Evolutionary conservation across 2,797 vertebrate genomes (phyloP), one percentile per base, ranked within the genome.

Genomic region (Muraenolepis orangiensis): DNA sequence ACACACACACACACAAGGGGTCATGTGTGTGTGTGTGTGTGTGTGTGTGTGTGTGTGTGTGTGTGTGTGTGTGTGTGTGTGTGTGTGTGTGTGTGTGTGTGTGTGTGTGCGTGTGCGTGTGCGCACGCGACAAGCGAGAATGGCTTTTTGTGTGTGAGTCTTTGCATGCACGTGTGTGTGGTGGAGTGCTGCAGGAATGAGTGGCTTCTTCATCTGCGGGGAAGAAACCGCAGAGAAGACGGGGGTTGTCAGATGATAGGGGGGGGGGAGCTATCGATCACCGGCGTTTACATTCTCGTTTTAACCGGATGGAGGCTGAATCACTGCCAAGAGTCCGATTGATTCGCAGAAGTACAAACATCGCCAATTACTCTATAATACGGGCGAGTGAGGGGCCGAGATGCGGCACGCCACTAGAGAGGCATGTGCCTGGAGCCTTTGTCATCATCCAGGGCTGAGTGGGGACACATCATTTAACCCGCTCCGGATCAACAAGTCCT

Each of bases 341-440:
- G n/a, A n/a, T n/a, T n/a, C n/a, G n/a, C n/a, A n/a, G 75, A 82
- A 78, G 79, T 74, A 87, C 84, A 88, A 90, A 90, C 84, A 79
- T 78, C 80, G 76, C 78, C 90, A 87, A 90, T 91, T 89, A 90
- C 75, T 89, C 81, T 87, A 84, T 84, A 87, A 90, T 84, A 85
- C 77, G 71, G 74, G 80, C 72, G 81, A 87, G 76, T 76, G 84
- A 87, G 77, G 82, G 81, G 70, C 51, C 81, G 79, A 79, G 76
- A 77, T 71, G 12, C 79, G 42, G 40, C 16, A 18, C 16, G 74
- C 79, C 72, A 72, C 77, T 20, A 36, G 77, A 83, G 71, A 79
- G 64, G 13, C 75, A 57, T 3, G 3, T 46, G 38, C 34, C n/a
- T n/a, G 10, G 46, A 2, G 1, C 78, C 28, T 64, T 82, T 77